Evolutionary conservation across 1,140 invertebrate species (phyloP), one percentile per base, ranked within the genome.

Genomic region (Diachasmimorpha longicaudata): DNA sequence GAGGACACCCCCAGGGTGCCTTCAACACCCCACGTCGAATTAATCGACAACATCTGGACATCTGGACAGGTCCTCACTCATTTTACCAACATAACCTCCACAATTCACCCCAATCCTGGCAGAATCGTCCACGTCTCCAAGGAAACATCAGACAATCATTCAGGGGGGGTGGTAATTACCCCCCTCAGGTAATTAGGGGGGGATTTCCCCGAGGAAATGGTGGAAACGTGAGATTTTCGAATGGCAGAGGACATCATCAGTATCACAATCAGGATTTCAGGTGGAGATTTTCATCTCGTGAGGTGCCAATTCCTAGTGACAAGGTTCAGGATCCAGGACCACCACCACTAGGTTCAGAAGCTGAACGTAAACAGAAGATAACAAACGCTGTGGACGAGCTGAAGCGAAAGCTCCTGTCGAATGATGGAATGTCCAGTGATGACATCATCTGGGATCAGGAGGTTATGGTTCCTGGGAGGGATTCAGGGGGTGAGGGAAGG

Each of bases 361-460:
- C 89, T 37, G 88, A 89, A 73, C 82, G 87, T 1, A 80, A 83
- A 31, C 79, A 83, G 37, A 88, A 85, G 31, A 87, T 89, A 74
- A 83, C 81, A 4, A 81, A 88, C 39, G 84, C 87, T 5, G 88
- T 84, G 3, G 85, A 87, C 44, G 85, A 84, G 55, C 77, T 89
- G 1, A 89, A 88, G 55, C 82, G 83, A 5, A 86, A 84, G 19
- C 46, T 84, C 8, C 76, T 78, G 13, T 13, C 58, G 0, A 55
- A 75, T 5, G 48, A 71, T 13, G 72, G 44, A 37, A 31, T 19
- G 52, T 8, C 25, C 8, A 52, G 63, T 4, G 74, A 76, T 11
- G 75, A 46, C 19, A 4, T 31, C 4, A 72, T 19, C 14, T 79
- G 76, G 74, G 25, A 74, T 6, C 70, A 73, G 36, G 55, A 75